Percentiles rank a stretch among this genome's conserved stretches.
phyloP scores from a whole-genome alignment of 2,797 vertebrate species.

The Mareca penelope region DNA sequence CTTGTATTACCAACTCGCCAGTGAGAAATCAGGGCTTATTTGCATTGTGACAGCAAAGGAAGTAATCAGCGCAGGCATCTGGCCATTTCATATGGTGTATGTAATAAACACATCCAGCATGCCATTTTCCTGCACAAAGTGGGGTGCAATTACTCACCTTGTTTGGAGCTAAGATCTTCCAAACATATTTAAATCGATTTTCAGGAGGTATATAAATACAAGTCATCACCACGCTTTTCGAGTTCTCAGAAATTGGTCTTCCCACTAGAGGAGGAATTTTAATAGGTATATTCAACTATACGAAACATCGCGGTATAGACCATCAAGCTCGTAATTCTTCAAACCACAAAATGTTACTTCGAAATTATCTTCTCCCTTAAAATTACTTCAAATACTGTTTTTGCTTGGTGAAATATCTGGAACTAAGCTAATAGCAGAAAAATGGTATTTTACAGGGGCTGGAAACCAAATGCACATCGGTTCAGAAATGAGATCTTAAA shows the following conservation, averaged over 20 bases:
- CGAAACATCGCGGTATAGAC: not conserved
- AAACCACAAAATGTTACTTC: not conserved
- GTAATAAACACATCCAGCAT: not conserved
- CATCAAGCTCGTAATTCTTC: not conserved
- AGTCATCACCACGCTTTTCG: slow-evolving; percentile 40
- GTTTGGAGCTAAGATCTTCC: slow-evolving; percentile 63
- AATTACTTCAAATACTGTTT: not conserved
- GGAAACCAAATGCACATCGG: not conserved
- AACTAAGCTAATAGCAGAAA: not conserved
- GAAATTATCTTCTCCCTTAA: not conserved
- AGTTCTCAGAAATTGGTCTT: slow-evolving; percentile 60
- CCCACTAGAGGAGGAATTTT: slow-evolving; percentile 52
- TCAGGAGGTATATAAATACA: slow-evolving; percentile 63
- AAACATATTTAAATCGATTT: slow-evolving; percentile 70
- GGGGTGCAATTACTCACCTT: slow-evolving; percentile 62
- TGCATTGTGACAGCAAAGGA: not conserved
- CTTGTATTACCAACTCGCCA: not conserved
- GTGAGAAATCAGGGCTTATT: not conserved
- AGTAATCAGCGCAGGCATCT: not conserved
- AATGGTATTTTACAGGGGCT: not conserved
- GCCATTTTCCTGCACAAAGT: not conserved
- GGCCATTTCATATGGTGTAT: not conserved
- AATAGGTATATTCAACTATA: not conserved
- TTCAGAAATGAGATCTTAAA: not conserved
- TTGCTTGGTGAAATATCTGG: not conserved